These are phyloP conservation scores for Chunga burmeisteri DNA, from an alignment of 2,113 vertebrate species.

Conservation along the genomic window DNA sequence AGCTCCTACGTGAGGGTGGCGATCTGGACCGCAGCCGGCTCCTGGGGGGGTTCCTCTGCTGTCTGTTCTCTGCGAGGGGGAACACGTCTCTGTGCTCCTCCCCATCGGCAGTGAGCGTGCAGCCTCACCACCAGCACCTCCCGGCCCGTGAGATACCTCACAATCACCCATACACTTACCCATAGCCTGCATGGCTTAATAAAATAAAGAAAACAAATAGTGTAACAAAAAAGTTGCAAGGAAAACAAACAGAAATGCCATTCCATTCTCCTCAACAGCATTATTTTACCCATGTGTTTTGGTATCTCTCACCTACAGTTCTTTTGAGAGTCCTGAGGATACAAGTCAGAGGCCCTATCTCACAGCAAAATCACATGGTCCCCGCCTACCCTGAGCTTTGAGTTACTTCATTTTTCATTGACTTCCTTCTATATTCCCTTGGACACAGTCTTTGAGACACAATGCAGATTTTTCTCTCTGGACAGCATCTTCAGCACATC, in stretches of 20 bases:
- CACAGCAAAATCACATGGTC: neutral
- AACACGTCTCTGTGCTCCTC: accelerated
- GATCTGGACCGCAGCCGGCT: neutral
- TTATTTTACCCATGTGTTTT: neutral
- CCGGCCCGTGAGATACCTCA: accelerated
- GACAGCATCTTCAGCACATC: neutral
- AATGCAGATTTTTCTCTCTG: neutral
- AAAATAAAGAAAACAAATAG: neutral
- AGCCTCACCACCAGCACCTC: neutral
- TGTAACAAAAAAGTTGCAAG: neutral
- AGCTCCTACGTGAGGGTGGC: neutral
- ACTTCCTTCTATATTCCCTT: neutral
- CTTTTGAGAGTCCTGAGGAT: neutral
- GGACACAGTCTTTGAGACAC: neutral
- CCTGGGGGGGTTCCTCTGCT: neutral
- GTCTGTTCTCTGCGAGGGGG: neutral
- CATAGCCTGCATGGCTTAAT: neutral
- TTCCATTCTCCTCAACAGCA: neutral
- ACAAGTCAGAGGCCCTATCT: neutral
- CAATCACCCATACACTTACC: accelerated
- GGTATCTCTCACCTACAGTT: neutral
- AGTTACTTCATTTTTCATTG: neutral
- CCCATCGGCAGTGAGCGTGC: accelerated
- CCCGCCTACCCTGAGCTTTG: neutral
- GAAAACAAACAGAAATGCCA: neutral